These are phyloP conservation scores for Antigone vipio DNA, from an alignment of 2,113 vertebrate genomes.

Conservation along the genomic window DNA sequence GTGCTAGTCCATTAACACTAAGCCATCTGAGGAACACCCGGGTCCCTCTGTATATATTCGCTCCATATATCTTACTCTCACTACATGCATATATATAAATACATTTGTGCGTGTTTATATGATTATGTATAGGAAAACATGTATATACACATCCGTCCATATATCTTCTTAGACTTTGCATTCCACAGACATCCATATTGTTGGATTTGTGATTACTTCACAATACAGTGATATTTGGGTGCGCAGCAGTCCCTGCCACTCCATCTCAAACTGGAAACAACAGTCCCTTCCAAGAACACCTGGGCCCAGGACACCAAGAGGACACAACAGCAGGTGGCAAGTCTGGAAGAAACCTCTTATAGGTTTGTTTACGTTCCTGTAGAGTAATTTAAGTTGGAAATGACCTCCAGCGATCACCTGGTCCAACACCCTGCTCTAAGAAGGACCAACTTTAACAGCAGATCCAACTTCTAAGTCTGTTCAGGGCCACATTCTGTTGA, in stretches of 20 bases:
- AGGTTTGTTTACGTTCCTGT: neutral
- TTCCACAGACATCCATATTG: too few relatives aligned
- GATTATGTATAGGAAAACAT: neutral
- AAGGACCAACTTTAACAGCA: neutral
- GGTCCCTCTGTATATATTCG: neutral
- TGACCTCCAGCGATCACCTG: neutral
- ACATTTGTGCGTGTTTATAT: neutral
- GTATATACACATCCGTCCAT: neutral
- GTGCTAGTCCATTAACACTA: neutral
- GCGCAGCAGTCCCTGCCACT: neutral
- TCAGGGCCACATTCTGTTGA: neutral
- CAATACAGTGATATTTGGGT: too few relatives aligned
- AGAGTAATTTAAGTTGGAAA: neutral
- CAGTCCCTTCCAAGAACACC: neutral
- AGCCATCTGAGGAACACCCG: neutral
- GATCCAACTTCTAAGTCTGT: neutral
- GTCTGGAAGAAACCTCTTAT: neutral
- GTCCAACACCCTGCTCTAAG: neutral
- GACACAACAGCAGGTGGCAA: neutral
- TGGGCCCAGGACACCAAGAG: neutral
- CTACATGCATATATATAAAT: neutral
- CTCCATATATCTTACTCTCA: neutral
- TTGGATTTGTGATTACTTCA: neutral
- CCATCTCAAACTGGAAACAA: neutral
- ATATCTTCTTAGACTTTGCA: too few relatives aligned